phyloP scores from a whole-genome alignment of 2,797 vertebrate genomes.

The Carduelis carduelis region DNA sequence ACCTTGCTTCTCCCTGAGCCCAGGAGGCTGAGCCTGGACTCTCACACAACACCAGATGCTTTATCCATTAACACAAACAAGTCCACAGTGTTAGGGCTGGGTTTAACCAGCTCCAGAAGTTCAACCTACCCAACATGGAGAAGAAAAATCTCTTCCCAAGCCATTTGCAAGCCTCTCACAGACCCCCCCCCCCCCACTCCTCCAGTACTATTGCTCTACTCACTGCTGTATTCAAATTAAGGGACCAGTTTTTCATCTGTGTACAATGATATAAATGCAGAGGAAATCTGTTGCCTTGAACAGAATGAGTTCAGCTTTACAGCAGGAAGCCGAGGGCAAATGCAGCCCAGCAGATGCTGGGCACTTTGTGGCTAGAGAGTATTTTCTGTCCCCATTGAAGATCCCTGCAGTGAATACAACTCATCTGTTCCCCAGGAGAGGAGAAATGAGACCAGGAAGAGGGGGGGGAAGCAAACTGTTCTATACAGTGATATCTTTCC shows the following conservation, averaged over 20 bases:
- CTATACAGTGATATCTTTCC: neutral
- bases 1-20: neutral
- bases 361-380: neutral
- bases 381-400: neutral
- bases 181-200: too few relatives aligned
- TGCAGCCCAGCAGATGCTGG: neutral
- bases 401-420: neutral
- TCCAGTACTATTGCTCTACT: neutral
- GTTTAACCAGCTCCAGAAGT: neutral
- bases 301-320: neutral
- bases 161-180: neutral
- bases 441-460: neutral
- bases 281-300: neutral
- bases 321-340: neutral
- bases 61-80: neutral
- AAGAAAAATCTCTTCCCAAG: neutral
- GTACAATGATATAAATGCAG: neutral
- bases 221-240: neutral
- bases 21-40: neutral
- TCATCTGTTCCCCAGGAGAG: neutral
- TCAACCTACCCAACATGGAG: neutral
- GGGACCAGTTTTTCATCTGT: neutral
- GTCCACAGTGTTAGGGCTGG: too few relatives aligned
- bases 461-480: neutral
- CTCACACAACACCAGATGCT: fast-evolving